Base-by-base conservation (phyloP, 1,140 invertebrate genomes). In the Drosophila gunungcola region DNA sequence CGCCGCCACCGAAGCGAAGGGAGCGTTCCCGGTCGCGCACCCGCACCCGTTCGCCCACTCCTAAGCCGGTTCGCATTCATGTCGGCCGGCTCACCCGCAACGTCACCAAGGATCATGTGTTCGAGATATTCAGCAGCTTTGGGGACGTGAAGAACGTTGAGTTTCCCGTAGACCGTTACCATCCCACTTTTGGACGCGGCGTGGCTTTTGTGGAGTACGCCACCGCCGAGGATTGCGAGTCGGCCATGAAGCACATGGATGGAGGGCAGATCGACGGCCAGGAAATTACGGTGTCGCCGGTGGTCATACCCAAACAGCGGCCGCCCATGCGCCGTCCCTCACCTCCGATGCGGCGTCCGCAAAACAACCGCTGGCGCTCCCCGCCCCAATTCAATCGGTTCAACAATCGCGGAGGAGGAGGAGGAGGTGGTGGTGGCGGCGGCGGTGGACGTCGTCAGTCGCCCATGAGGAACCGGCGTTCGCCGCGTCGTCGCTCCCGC, bases 191-290 rank as follows among this genome's bases (percentile, higher is more conserved):
- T 73, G 96, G 97, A 25, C 94, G 96, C 29, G 98, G 98, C 12
- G 98, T 97, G 94, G 98, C 97, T 6, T 99, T 99, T 92, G 96
- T 99, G 6, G 98, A 99, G 86, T 99, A 97, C 93, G 96, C 96
- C 75, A 98, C 95, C 63, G 93, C 97, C 1, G 98, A 99, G 84
- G 98, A 99, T 93, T 98, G 98, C 36, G 98, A 99, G 93, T 98
- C 98, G 93, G 98, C 98, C 0, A 98, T 99, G 95, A 99, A 99
- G 93, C 97, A 99, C 84, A 99, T 99, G 98, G 98, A 99, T 94
- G 98, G 98, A 92, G 98, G 96, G 36, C 96, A 97, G 93, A 96
- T 97, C 77, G 96, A 97, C 94, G 98, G 98, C 13, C 97, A 98
- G 92, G 98, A 99, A 93, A 97, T 99, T 46, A 98, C 97, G 25